Evolutionary conservation across 2,113 vertebrate species (phyloP), one percentile per base, ranked within the genome.

Genomic region (Tretioscincus oriximinensis): DNA sequence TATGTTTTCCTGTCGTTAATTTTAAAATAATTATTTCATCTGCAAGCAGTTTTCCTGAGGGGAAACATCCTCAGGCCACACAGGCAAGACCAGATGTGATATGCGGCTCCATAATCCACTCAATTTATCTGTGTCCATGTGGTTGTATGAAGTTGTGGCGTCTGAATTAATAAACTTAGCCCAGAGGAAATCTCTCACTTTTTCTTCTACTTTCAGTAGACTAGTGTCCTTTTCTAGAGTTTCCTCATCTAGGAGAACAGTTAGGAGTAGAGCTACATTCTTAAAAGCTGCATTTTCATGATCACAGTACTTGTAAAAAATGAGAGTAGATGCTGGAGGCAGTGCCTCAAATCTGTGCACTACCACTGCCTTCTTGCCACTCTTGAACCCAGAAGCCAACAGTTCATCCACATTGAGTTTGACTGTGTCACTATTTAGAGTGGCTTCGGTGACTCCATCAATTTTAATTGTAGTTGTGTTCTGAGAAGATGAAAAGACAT

Each of bases 281-380:
- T 99, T 99, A 86, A 96, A 99, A 0, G 96, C 97, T 0, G 98
- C 97, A 0, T 97, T 97, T 76, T 99, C 98, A 0, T 99, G 99
- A 87, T 99, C 99, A 70, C 99, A 99, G 78, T 99, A 99, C 88
- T 98, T 98, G 84, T 99, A 99, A 76, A 99, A 99, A 88, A 99
- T 99, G 0, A 99, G 83, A 0, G 97, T 96, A 81, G 98, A 97
- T 49, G 94, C 95, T 10, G 98, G 97, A 5, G 98, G 98, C 74
- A 99, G 93, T 0, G 94, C 95, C 81, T 98, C 98, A 0, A 99
- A 96, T 4, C 94, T 96, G 77, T 99, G 96, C 20, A 99, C 96
- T 84, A 99, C 95, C 0, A 97, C 98, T 35, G 96, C 96, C 0
- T 94, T 95, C 88, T 94, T 95, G 84, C 96, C 95, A 9, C 92